Evolutionary conservation across 2,113 vertebrate genomes (phyloP).

Genomic region (Pedionomus torquatus): DNA sequence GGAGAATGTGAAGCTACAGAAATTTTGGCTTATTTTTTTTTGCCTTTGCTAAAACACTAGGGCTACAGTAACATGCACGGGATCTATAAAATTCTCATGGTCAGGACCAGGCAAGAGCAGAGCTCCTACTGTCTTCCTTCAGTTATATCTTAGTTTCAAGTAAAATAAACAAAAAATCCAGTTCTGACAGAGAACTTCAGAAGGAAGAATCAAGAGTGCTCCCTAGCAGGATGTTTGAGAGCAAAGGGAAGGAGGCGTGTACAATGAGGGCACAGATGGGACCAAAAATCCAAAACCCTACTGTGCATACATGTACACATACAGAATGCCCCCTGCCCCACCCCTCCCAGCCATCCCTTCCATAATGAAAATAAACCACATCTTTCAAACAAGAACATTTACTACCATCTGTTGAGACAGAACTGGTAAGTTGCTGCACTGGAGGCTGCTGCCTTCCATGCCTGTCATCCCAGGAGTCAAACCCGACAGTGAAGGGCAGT

Average conservation of each 20-base stretch:
- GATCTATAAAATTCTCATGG: background rate
- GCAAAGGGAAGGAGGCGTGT: background rate
- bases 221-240: background rate
- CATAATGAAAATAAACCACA: background rate
- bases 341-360: background rate
- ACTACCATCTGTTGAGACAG: background rate
- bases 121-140: background rate
- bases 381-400: background rate
- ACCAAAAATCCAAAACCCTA: background rate
- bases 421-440: background rate
- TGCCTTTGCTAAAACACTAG: background rate
- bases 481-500: background rate
- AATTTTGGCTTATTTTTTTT: background rate
- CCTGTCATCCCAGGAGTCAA: background rate
- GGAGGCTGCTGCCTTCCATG: background rate
- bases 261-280: no score
- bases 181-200: background rate
- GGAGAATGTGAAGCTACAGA: background rate
- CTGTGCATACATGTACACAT: fast-evolving
- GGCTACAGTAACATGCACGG: background rate
- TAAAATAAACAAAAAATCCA: background rate
- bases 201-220: background rate
- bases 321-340: fast-evolving
- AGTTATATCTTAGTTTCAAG: background rate
- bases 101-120: background rate